These are phyloP conservation scores for Sthenelais limicola DNA, from an alignment of 2,888 invertebrate genomes.

Conservation along the genomic window DNA sequence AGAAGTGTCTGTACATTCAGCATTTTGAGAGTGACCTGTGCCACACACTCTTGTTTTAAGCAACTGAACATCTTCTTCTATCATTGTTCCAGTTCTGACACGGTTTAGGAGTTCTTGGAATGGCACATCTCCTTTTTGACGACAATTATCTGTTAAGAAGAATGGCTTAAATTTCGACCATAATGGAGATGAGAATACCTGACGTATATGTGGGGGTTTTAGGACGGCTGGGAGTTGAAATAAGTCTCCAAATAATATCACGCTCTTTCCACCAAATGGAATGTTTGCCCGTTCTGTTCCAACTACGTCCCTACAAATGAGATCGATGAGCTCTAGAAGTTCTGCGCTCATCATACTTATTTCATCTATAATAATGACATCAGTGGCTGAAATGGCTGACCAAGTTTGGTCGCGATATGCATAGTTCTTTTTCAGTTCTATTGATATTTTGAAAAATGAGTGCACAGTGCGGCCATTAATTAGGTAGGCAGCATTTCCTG, in stretches of 20 bases:
- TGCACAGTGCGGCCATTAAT: slow-evolving; percentile 17
- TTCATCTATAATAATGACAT: slow-evolving; percentile 34
- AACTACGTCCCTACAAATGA: slow-evolving; percentile 23
- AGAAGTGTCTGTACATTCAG: background rate
- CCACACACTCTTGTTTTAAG: slow-evolving; percentile 24
- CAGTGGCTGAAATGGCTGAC: slow-evolving; percentile 13
- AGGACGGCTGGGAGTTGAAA: slow-evolving; percentile 16
- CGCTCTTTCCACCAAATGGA: slow-evolving; percentile 17
- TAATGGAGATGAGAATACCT: slow-evolving; percentile 1
- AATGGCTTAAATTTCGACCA: slow-evolving; percentile 15
- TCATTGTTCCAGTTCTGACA: background rate
- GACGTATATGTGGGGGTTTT: background rate
- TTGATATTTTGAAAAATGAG: slow-evolving; percentile 1
- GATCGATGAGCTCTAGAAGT: slow-evolving; percentile 6
- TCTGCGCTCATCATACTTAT: slow-evolving; percentile 25
- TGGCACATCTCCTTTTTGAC: background rate
- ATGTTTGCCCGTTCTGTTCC: background rate
- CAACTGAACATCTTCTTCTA: background rate
- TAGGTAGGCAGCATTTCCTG: slow-evolving; percentile 21
- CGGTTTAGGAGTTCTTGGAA: slow-evolving; percentile 12
- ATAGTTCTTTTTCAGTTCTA: background rate
- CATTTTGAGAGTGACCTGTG: background rate
- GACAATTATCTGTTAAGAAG: slow-evolving; percentile 18
- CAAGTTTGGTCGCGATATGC: background rate
- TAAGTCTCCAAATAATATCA: slow-evolving; percentile 19